Conservation (phyloP, 2,888 invertebrate genomes). For the Aradus depressus region DNA sequence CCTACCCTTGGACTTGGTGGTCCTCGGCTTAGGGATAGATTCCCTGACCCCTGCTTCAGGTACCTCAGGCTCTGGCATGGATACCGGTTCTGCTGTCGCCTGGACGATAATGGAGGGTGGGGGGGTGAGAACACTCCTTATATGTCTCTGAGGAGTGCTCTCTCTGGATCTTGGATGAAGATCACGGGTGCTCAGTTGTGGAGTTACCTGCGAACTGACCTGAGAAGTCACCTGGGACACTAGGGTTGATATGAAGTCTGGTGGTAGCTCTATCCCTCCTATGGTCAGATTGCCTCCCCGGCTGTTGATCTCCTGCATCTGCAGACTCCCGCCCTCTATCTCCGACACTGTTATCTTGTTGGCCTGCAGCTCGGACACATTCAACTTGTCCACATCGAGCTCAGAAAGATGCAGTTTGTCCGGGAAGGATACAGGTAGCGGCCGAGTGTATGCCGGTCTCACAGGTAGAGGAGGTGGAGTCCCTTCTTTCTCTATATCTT, state of each 20-base stretch:
- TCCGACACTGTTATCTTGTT: conserved; percentile 70
- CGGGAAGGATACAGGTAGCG: conserved; percentile 38
- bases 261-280: conserved; percentile 55
- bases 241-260: conserved; percentile 49
- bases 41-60: conserved; percentile 17
- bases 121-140: conserved; percentile 20
- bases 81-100: conserved; percentile 13
- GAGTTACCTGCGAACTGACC: conserved; percentile 39
- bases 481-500: conserved; percentile 19
- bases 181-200: conserved; percentile 35
- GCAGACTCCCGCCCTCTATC: conserved; percentile 62
- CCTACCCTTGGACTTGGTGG: conserved; percentile 20
- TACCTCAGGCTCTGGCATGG: conserved; percentile 5
- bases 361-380: conserved; percentile 66
- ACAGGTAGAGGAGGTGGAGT: conserved; percentile 21
- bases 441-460: conserved; percentile 35
- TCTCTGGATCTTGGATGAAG: conserved; percentile 39
- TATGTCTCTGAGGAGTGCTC: conserved; percentile 23
- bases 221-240: conserved; percentile 39
- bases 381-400: conserved; percentile 65
- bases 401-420: conserved; percentile 52
- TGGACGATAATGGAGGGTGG: conserved; percentile 26
- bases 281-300: conserved; percentile 55
- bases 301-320: conserved; percentile 59
- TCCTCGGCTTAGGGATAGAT: conserved; percentile 23